Base-by-base conservation (phyloP, 37 sponge, comb jelly and placozoan species). In the Oopsacas minuta region DNA sequence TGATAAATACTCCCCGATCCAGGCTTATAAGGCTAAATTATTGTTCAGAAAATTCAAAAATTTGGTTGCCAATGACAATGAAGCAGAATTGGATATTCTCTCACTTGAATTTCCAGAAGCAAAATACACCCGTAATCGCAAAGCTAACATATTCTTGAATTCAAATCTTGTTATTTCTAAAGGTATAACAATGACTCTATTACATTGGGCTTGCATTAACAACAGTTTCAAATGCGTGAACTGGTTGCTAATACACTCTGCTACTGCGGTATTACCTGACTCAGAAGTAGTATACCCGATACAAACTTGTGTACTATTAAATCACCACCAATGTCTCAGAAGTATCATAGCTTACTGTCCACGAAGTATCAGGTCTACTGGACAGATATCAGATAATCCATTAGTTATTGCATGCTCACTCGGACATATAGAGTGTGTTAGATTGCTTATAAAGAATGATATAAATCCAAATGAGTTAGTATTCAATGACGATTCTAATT, bases 401-500 rank as follows among this genome's bases (percentile, higher is more conserved):
- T 61, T 61, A 32, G 75, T 61, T 61, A 10, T 61, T 3, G 75
- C 75, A 61, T 61, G 75, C 22, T 61, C 75, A 20, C 20, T 10
- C 28, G 75, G 75, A 61, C 75, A 61, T 61, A 12, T 61, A 20
- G 75, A 61, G 30, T 61, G 75, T 12, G 75, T 61, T 61, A 61
- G 28, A 12, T 25, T 61, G 22, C 28, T 61, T 61, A 25, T 61
- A 25, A 61, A 61, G 30, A 61, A 61, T n/a, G 28, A 61, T 61
- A 25, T 61, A 61, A n/a, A 61, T 61, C 75, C 75, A 5, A 61
- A 61, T 12, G 75, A 61, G 30, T 61, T 61, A 7, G 30, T 61
- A 3, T 61, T 61, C 30, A 34, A 61, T 5, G 75, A 61, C 28
- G 75, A 34, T 34, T 61, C 75, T 61, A 61, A 61, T 34, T 61